Conservation (phyloP, 1,140 invertebrate species). For the Akabosia matsudoensis region DNA sequence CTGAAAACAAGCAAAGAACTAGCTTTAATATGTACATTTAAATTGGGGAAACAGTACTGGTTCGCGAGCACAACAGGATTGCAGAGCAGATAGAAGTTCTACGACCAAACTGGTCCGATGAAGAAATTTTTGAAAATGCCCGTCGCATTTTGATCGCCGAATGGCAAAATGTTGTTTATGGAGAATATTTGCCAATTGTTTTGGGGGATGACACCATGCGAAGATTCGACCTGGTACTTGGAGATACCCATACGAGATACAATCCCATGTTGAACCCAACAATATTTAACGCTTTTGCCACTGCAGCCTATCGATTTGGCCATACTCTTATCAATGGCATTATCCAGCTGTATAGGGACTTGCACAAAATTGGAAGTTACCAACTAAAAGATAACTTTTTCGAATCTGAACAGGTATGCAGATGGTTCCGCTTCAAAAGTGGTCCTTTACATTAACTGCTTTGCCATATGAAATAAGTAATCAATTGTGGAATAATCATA, state of each 20-base stretch:
- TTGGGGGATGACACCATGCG: conserved; percentile 88
- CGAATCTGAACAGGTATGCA: conserved; percentile 24
- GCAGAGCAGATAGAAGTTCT: conserved; percentile 29
- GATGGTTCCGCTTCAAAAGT: neutral
- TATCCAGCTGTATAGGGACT: conserved; percentile 24
- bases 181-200: conserved; percentile 89
- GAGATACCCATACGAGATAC: conserved; percentile 57
- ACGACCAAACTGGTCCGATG: conserved; percentile 48
- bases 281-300: conserved; percentile 79
- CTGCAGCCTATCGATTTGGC: conserved; percentile 69
- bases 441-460: neutral
- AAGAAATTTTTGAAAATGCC: conserved; percentile 62
- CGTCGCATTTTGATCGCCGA: conserved; percentile 82
- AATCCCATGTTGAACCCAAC: conserved; percentile 77
- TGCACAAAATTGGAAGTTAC: conserved; percentile 22
- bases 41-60: too few species aligned
- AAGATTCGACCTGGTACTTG: conserved; percentile 75
- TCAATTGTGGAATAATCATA: neutral
- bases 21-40: too few species aligned
- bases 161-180: conserved; percentile 89
- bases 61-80: conserved; percentile 46
- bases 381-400: conserved; percentile 40
- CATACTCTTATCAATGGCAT: conserved; percentile 51
- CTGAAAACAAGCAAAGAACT: too few species aligned
- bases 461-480: too few species aligned